Base-by-base conservation (phyloP, 2,797 vertebrate species). In the Sciaenops ocellatus region DNA sequence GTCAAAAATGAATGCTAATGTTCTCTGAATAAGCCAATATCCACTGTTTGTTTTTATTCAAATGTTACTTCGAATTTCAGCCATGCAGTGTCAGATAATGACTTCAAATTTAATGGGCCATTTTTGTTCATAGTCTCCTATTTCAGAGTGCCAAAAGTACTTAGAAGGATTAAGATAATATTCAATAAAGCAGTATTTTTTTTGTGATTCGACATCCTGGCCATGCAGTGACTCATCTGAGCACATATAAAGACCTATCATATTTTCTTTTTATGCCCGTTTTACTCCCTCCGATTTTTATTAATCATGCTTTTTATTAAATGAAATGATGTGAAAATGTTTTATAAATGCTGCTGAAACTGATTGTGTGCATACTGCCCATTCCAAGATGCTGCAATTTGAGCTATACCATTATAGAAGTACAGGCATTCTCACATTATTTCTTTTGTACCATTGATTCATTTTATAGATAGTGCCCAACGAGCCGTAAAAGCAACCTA, bases 81-180 rank as follows among this genome's bases (percentile, higher is more conserved):
- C 46, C 54, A 71, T 22, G 5, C 65, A 44, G 69, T 44, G 54
- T 64, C 34, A 34, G 62, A 73, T 79, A 70, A 76, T 63, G 26
- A 72, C 47, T 80, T 65, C 4, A 59, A 65, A 78, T 81, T 69
- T 46, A 76, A 76, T 79, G 28, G 65, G 0, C 44, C 51, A 70
- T 82, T 86, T 34, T 75, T 79, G 30, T 72, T 85, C 24, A 82
- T 50, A 60, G 60, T 72, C 18, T 51, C 68, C 30, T 28, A 63
- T 84, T 80, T 74, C 24, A 78, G 51, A 57, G 22, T 65, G 60
- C 48, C 67, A 78, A 63, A 77, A 51, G 60, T 79, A 73, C 67
- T 86, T 73, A 47, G 52, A 72, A 64, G 57, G 74, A 86, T 85
- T 70, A 76, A 68, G 74, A 84, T 83, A 79, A 78, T 73, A 83